These are phyloP conservation scores for Gobio gobio DNA, from an alignment of 2,113 vertebrate species.

Conservation along the genomic window DNA sequence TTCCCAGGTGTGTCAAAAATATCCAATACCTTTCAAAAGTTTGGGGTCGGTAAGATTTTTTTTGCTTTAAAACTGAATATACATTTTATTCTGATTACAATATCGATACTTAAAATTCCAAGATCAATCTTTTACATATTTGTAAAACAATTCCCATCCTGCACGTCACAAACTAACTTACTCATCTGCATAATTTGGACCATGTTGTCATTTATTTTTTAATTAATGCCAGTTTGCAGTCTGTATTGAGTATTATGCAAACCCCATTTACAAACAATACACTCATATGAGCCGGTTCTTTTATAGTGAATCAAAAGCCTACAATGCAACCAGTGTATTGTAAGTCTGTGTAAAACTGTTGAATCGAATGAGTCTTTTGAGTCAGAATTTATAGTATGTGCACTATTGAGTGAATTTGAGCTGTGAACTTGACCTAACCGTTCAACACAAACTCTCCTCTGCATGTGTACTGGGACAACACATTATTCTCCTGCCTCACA, in stretches of 20 bases:
- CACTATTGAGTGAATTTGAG: background rate
- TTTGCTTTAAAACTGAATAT: no score
- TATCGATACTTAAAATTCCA: background rate
- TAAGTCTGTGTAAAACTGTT: background rate
- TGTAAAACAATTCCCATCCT: background rate
- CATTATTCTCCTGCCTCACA: background rate
- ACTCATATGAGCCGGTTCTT: background rate
- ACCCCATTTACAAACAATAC: background rate
- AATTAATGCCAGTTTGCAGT: background rate
- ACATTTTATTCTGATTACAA: no score
- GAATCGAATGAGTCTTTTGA: background rate
- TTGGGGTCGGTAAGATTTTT: background rate
- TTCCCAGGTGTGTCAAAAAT: background rate
- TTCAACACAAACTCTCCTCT: background rate
- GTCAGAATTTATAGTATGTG: background rate
- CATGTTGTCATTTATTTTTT: background rate
- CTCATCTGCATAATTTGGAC: background rate
- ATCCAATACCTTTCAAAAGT: background rate
- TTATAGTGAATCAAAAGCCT: background rate
- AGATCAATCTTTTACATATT: background rate
- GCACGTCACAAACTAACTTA: background rate
- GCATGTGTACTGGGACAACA: background rate
- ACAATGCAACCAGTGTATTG: background rate
- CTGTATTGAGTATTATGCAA: background rate
- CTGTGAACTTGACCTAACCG: conserved; percentile 1